Percentiles rank a stretch among this genome's conserved stretches.
These are phyloP conservation scores for Rattus rattus DNA, from an alignment of 2,113 vertebrate genomes.

Conservation along the genomic window DNA sequence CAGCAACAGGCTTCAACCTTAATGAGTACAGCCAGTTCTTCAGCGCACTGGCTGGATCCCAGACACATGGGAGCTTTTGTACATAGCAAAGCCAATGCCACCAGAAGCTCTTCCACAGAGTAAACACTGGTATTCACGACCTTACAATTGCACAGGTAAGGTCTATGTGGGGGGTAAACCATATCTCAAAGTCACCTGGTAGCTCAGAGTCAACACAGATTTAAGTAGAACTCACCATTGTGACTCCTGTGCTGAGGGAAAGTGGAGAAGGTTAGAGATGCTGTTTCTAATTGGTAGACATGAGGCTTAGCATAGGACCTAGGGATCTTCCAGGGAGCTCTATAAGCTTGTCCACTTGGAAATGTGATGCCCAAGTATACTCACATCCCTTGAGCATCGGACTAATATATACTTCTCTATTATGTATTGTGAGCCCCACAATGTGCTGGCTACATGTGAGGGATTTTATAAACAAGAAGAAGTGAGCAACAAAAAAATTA, in stretches of 20 bases:
- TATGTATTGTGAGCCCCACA: neutral
- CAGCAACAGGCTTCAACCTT: neutral
- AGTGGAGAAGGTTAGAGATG: neutral
- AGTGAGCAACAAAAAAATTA: neutral
- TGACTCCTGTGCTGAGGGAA: neutral
- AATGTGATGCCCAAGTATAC: neutral
- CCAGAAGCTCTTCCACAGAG: no score
- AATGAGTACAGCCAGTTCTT: neutral
- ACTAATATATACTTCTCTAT: neutral
- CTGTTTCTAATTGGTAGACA: neutral
- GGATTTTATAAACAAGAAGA: no score
- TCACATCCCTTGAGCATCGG: neutral
- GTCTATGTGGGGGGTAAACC: neutral
- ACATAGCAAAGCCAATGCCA: neutral
- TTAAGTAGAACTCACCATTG: neutral
- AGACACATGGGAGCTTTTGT: fast-evolving
- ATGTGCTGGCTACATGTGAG: neutral
- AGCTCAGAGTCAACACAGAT: neutral
- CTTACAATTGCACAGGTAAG: neutral
- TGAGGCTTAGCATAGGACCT: no score
- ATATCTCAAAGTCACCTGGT: neutral
- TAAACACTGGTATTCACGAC: neutral
- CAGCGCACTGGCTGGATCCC: fast-evolving
- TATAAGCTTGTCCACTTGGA: neutral
- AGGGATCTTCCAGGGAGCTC: neutral